Conservation (phyloP, 2,113 vertebrate species). For the Alectura lathami region DNA sequence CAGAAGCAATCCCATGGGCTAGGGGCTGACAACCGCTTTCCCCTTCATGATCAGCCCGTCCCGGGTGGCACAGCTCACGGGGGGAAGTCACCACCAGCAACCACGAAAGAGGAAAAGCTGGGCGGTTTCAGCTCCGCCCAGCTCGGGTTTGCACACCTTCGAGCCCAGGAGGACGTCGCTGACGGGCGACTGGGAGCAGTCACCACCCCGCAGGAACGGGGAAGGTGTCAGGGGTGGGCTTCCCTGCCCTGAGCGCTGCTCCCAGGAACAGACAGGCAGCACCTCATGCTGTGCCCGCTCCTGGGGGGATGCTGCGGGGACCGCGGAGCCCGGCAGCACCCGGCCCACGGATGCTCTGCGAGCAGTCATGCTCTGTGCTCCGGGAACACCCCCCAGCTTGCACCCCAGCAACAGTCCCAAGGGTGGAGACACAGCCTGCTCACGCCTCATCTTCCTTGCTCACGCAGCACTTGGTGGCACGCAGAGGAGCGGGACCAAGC, state of each 20-base stretch:
- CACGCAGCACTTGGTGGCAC: not conserved
- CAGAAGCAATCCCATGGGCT: too few relatives aligned
- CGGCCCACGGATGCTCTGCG: rapidly evolving
- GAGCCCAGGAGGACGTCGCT: not conserved
- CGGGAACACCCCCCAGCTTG: not conserved
- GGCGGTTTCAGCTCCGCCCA: not conserved
- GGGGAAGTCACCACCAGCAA: not conserved
- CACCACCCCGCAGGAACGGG: not conserved
- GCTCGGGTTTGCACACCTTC: not conserved
- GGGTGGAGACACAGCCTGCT: not conserved
- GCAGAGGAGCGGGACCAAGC: not conserved
- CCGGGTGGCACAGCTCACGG: not conserved
- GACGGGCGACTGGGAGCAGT: not conserved
- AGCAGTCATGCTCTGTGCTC: not conserved
- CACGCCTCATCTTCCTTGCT: not conserved
- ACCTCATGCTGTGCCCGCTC: rapidly evolving
- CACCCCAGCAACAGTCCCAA: rapidly evolving
- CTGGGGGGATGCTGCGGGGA: not conserved
- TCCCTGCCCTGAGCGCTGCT: not conserved
- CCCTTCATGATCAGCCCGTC: too few relatives aligned
- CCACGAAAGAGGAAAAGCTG: constrained; percentile 4
- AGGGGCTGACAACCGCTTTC: not conserved
- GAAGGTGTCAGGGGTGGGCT: not conserved
- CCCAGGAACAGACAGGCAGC: not conserved
- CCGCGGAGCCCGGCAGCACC: not conserved